Base-by-base conservation (phyloP, 2,797 vertebrate species). In the Avahi laniger region DNA sequence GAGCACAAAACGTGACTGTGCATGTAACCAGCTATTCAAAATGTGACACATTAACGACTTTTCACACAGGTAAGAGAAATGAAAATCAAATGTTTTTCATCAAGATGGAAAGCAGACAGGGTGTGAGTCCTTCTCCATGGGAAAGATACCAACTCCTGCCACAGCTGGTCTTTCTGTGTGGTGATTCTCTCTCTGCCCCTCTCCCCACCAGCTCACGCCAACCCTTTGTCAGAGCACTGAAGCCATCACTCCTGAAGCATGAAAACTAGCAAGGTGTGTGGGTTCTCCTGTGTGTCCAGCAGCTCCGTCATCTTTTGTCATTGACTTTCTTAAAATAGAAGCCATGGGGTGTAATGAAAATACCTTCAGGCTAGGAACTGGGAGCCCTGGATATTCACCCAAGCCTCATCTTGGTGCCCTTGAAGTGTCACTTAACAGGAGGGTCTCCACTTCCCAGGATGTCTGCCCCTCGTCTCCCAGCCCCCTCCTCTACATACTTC, bases 131-230 rank as follows among this genome's bases (percentile, higher is more conserved):
- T 3, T 30, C 67, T 76, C n/a, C 46, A 13, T 30, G 15, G 13
- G 4, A 26, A 14, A 67, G 38, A 38, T 20, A 73, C 20, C 8
- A 1, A 18, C 20, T 50, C n/a, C 46, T 2, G 1, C 70, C 38
- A 38, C 38, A 50, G 28, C 22, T 0, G 0, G 41, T 14, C 17
- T 43, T 54, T 26, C 22, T 8, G 5, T 1, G 28, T 38, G 26
- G 7, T 38, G 38, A 52, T 33, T 7, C 46, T 43, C 41, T 17
- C 17, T 54, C 76, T 79, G 11, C 4, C 22, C 10, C 41, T 46
- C 10, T 11, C 17, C 10, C n/a, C 43, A 43, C 35, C 33, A 11
- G 33, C 20, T 24, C 30, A 33, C 18, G 14, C 7, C 26, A 52
- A 38, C 1, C 7, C 35, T n/a, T 46, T 38, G 3, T 24, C 70